Base-by-base conservation (phyloP, 2,113 vertebrate species). In the Prunella himalayana region DNA sequence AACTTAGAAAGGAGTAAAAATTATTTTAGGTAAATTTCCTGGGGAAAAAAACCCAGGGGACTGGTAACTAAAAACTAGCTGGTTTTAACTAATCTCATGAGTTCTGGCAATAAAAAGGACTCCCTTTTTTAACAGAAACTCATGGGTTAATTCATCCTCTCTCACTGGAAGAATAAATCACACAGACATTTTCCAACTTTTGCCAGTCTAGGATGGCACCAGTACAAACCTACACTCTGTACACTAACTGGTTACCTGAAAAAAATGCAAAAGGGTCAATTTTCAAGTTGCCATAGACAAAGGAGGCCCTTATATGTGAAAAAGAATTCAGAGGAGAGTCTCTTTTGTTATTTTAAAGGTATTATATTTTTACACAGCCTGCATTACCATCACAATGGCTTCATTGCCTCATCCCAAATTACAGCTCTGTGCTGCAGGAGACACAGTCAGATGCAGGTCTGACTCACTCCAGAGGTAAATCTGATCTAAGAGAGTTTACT, bases 31-130 rank as follows among this genome's bases (percentile, higher is more conserved):
- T 63, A 56, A 47, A 70, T 11, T 85, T 76, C 45, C 31, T 47
- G 27, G 11, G 3, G 11, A 78, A 80, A 72, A 42, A 47, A 5
- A 0, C 2, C 0, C 5, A 69, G 22, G 60, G 73, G 24, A 59
- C 0, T 21, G 37, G 4, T 30, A 91, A 68, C 7, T 79, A 51
- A 83, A 61, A 75, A 19, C 1, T 19, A 22, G n/a, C 39, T 45
- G 19, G 5, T 53, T 49, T 88, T 50, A 88, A 71, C 23, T 44
- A 85, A 81, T 33, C 13, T 22, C 30, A 70, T 2, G 3, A 31
- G 42, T 31, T 82, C n/a, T 66, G 47, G 33, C 50, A 94, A 59
- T 21, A 71, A 82, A 82, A 51, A 45, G 5, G 14, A 66, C 27
- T 76, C 16, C 6, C 4, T 31, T 53, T 86, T 45, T 41, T 6